Evolutionary conservation across 2,888 invertebrate genomes (phyloP).

Genomic region (Philereme vetulata): DNA sequence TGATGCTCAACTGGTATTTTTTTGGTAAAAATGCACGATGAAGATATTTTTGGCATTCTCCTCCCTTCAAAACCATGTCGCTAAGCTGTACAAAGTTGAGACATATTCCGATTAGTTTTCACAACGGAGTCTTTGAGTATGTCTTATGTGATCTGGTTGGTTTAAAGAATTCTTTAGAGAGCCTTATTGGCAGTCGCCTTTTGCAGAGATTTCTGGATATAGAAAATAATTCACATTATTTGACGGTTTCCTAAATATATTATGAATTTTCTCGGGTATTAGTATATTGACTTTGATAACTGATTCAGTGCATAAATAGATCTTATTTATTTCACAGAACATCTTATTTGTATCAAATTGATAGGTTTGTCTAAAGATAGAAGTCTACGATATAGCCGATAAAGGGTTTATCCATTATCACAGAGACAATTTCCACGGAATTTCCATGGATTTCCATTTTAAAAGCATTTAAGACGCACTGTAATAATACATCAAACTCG

Average conservation of each 20-base stretch:
- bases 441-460: no score
- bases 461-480: constrained; percentile 72
- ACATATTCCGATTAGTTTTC: constrained; percentile 71
- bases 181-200: constrained; percentile 81
- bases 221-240: constrained; percentile 68
- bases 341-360: constrained; percentile 37
- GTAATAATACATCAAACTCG: constrained; percentile 71
- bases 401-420: constrained; percentile 77
- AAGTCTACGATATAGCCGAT: constrained; percentile 67
- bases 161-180: constrained; percentile 70
- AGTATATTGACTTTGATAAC: background rate
- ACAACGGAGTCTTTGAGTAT: constrained; percentile 72
- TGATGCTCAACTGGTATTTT: constrained; percentile 81
- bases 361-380: constrained; percentile 68
- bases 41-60: constrained; percentile 81
- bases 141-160: constrained; percentile 73
- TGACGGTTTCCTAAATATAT: constrained; percentile 79
- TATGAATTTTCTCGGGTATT: constrained; percentile 64
- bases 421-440: constrained; percentile 75
- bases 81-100: constrained; percentile 68
- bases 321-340: no score
- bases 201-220: constrained; percentile 83
- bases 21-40: constrained; percentile 61
- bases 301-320: background rate
- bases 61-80: constrained; percentile 78